phyloP scores from a whole-genome alignment of 2,113 vertebrate genomes.

The Circaetus cinerascens region DNA sequence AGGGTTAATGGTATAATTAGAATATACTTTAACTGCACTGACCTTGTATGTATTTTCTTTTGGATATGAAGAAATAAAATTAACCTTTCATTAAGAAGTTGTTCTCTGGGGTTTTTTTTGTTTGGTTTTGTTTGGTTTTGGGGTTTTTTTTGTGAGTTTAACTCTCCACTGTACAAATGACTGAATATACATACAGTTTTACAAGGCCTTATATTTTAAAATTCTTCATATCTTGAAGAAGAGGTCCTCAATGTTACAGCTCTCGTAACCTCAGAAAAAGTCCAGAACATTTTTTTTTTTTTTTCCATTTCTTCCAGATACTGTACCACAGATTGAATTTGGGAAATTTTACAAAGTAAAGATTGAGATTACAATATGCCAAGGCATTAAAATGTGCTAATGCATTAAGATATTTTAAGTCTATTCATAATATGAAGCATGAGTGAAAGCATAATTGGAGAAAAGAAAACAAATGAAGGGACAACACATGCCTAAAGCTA shows the following conservation, averaged over 20 bases:
- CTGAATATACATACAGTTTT: background rate
- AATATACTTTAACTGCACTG: conserved; percentile 39
- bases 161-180: background rate
- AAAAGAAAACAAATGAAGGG: rapidly evolving
- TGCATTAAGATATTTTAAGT: background rate
- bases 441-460: background rate
- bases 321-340: background rate
- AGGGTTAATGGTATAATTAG: conserved; percentile 56
- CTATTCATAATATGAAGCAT: background rate
- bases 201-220: background rate
- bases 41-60: conserved; percentile 43
- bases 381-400: background rate
- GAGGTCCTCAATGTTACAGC: background rate
- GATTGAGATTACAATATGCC: background rate
- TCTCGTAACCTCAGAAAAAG: background rate
- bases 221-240: background rate
- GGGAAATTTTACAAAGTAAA: background rate
- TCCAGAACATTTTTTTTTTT: background rate
- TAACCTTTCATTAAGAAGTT: conserved; percentile 40
- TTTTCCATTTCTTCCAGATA: background rate
- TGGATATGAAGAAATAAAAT: conserved; percentile 47
- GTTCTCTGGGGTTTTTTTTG: background rate
- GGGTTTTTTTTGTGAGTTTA: background rate
- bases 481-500: background rate
- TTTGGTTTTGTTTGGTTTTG: background rate